Evolutionary conservation across 2,797 vertebrate species (phyloP), one percentile per base, ranked within the genome.

Genomic region (Muraenolepis orangiensis): DNA sequence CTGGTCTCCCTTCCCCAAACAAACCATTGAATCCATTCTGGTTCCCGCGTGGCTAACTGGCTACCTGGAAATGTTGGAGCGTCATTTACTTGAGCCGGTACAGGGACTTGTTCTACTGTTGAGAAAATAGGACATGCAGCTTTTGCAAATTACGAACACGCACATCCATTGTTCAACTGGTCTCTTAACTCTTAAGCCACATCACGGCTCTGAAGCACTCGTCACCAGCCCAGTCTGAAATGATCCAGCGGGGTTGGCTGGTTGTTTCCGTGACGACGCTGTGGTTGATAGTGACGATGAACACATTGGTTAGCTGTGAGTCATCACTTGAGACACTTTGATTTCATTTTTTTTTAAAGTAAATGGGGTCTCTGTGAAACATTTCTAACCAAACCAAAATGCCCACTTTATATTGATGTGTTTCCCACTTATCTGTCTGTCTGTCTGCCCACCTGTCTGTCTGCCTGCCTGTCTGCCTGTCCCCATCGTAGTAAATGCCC

Each of bases 401-500:
- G 46, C 20, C 40, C 13, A 16, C 40, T 42, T 42, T 42, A 4
- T 42, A 42, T 42, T 42, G 14, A 4, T 46, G 1, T 46, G 42
- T 36, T 57, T 6, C 7, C 51, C 1, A 7, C 18, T 18, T 20
- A n/a, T 12, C 11, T 12, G 4, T 12, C 38, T 46, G 51, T 57
- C 51, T 57, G 51, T 23, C 51, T 57, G 3, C 51, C 40, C 4
- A 12, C 7, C 20, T n/a, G n/a, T 23, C n/a, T 57, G 20, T 2
- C 20, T 57, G 23, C 12, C 16, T 29, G 12, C 75, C n/a, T 73
- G 32, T 76, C 26, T 72, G 16, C 81, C 1, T 80, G 66, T 78
- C 31, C 5, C 1, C 71, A 7, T 79, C 12, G 32, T 79, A 94
- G 93, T 74, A 72, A 84, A 71, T 80, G 57, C 36, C 67, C 8